A percentile compares a stretch with the other conserved stretches of the same genome.
phyloP scores from a whole-genome alignment of 2,888 invertebrate genomes.

The Diarsia brunnea region DNA sequence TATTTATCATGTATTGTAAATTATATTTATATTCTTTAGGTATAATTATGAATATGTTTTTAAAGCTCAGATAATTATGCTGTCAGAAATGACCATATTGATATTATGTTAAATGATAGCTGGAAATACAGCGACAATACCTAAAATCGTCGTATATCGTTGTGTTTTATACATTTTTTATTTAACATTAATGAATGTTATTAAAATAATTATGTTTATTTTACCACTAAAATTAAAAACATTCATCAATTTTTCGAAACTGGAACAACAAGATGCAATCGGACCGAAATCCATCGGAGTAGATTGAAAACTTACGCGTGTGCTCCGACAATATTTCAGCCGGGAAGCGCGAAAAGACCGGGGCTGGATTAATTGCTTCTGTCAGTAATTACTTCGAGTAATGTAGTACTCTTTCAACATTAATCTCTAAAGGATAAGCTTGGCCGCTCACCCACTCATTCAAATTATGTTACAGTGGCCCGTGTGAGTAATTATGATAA shows the following conservation, averaged over 20 bases:
- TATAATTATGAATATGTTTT: neutral
- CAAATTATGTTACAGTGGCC: constrained; percentile 62
- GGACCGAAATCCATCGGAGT: constrained; percentile 50
- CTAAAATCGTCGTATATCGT: neutral
- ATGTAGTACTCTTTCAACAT: constrained; percentile 72
- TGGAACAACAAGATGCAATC: constrained; percentile 38
- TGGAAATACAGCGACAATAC: neutral
- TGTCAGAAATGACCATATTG: neutral
- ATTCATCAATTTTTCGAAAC: constrained; percentile 18
- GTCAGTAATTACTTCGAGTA: constrained; percentile 72
- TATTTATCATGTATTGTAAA: neutral
- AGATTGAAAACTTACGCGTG: constrained; percentile 66
- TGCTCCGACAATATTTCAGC: constrained; percentile 61
- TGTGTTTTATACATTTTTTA: neutral
- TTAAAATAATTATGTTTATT: neutral
- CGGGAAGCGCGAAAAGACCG: constrained; percentile 60
- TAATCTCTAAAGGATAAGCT: constrained; percentile 71
- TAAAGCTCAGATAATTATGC: neutral
- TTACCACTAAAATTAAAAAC: constrained; percentile 6
- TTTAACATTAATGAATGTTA: no score
- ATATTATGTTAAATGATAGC: neutral
- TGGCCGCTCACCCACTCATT: constrained; percentile 65
- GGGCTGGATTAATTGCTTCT: constrained; percentile 71
- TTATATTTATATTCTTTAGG: neutral
- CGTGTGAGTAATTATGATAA: constrained; percentile 65